Base-by-base conservation (phyloP, 1,140 invertebrate species). In the Euura saliciscinereae region DNA sequence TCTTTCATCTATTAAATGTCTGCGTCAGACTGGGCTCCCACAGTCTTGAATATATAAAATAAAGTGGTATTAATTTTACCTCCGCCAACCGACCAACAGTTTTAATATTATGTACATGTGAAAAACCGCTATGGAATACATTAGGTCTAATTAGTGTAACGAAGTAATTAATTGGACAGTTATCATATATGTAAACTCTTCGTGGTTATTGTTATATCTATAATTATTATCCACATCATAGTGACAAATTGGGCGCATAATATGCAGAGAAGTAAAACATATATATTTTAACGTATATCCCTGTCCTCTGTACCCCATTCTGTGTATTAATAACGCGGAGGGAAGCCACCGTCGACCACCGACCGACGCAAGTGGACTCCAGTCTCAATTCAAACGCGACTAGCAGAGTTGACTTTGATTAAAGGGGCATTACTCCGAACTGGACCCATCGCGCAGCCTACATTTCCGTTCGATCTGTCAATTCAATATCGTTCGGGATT, bases 331-430 rank as follows among this genome's bases (percentile, higher is more conserved):
- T 11, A 59, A 59, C 51, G 51, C 10, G 13, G 51, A 59, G 51
- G 51, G 6, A 59, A n/a, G 3, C 8, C 51, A 6, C 51, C 51
- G 51, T 8, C 51, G 10, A 59, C 10, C 10, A 59, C 13, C 8
- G 13, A n/a, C 51, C 51, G 51, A 59, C 51, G 51, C 51, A 8
- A 59, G 51, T 59, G 8, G 51, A 8, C 51, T 59, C 6, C 51
- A 59, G 51, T 6, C 51, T 59, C 51, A 67, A 67, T 67, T 67
- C 28, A 67, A 67, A 67, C 66, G 66, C 66, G 66, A 42, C 43
- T 42, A n/a, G 28, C 11, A 67, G 66, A 42, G 66, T 67, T 67
- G 43, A 67, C 66, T 28, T 44, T 67, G 13, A 67, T 67, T 67
- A 67, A 67, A 67, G 28, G 66, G 66, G 43, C 43, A 67, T 67